Percentiles rank a stretch among this genome's conserved stretches.
These are phyloP conservation scores for Gibbula magus DNA, from an alignment of 2,888 invertebrate species.

Conservation along the genomic window DNA sequence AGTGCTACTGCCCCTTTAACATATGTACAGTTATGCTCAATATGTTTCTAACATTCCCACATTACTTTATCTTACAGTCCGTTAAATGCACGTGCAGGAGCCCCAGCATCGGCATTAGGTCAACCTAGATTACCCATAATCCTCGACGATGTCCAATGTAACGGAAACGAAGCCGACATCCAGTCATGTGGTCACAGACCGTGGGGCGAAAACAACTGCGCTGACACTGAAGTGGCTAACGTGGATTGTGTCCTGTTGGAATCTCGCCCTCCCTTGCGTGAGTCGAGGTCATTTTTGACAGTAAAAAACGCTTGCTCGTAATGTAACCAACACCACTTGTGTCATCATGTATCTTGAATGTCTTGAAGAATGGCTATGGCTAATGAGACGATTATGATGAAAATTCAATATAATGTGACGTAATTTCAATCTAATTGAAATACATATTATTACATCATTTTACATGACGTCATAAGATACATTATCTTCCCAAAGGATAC, in stretches of 20 bases:
- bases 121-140: slow-evolving; percentile 29
- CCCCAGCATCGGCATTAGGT: slow-evolving; percentile 40
- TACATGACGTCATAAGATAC: too few relatives aligned
- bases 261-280: slow-evolving; percentile 33
- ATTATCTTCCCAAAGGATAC: too few relatives aligned
- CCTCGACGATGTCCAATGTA: slow-evolving; percentile 59
- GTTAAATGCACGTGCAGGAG: slow-evolving; percentile 38
- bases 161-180: slow-evolving; percentile 59
- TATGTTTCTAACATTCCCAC: not conserved
- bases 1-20: too few relatives aligned
- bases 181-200: slow-evolving; percentile 50
- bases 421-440: too few relatives aligned
- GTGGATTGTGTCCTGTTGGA: slow-evolving; percentile 46
- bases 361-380: too few relatives aligned
- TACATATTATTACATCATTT: too few relatives aligned
- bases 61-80: slow-evolving; percentile 15
- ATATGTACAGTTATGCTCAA: too few relatives aligned
- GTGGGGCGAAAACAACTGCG: slow-evolving; percentile 56
- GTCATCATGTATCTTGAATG: too few relatives aligned
- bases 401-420: too few relatives aligned
- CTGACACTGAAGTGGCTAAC: slow-evolving; percentile 41
- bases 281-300: not conserved
- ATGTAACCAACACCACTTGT: too few relatives aligned
- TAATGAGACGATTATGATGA: too few relatives aligned
- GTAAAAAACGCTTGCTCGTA: too few relatives aligned